phyloP scores from a whole-genome alignment of 1,140 invertebrate genomes.

The Andricus grossulariae region DNA sequence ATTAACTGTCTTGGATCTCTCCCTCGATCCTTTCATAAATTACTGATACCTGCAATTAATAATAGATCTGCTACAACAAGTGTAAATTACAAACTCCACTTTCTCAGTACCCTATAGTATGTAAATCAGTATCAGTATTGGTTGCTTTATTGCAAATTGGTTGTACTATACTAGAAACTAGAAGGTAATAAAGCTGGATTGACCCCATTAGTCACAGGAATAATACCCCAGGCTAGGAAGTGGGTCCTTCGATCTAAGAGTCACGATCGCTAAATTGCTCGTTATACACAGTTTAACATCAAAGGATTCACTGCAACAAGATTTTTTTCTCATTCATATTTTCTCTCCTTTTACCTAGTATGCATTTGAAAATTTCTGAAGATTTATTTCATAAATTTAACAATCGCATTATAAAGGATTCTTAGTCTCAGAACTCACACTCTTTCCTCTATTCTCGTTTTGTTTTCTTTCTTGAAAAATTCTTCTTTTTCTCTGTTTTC shows the following conservation, averaged over 20 bases:
- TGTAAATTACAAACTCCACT: neutral
- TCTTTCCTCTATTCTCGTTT: too few relatives aligned
- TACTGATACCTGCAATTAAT: too few relatives aligned
- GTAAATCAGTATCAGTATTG: slow-evolving; percentile 14
- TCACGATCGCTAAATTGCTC: slow-evolving; percentile 1
- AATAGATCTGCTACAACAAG: neutral
- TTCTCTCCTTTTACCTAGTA: neutral
- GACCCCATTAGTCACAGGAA: slow-evolving; percentile 20
- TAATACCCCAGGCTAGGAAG: slow-evolving; percentile 2
- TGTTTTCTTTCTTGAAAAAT: too few relatives aligned
- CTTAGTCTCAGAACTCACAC: too few relatives aligned
- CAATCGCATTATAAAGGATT: too few relatives aligned
- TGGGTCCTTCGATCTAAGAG: slow-evolving; percentile 16
- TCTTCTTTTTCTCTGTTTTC: too few relatives aligned
- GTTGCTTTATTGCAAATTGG: slow-evolving; percentile 6
- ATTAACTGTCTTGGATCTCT: too few relatives aligned
- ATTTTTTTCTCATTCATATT: neutral
- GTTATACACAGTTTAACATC: neutral
- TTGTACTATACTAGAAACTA: neutral
- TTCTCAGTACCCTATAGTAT: neutral
- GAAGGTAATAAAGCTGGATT: slow-evolving; percentile 22
- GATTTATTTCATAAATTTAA: too few relatives aligned
- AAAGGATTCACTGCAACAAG: slow-evolving; percentile 6
- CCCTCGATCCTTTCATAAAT: too few relatives aligned
- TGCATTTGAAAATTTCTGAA: too few relatives aligned